Evolutionary conservation across 2,113 vertebrate genomes (phyloP).

Genomic region (Oryzias javanicus): DNA sequence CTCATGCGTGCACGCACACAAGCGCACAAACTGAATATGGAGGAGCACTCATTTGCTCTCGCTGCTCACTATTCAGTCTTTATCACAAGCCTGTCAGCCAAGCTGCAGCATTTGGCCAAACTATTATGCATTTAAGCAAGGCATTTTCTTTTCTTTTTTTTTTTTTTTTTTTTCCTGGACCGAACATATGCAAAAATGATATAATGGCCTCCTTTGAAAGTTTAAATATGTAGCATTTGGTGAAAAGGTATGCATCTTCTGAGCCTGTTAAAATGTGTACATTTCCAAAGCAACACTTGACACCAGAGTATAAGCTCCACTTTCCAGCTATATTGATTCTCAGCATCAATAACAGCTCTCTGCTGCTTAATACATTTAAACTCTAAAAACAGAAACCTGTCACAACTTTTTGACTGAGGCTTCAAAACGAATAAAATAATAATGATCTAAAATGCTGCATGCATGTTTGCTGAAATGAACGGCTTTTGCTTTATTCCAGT

Average conservation of each 20-base stretch:
- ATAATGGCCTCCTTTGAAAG: slow-evolving; percentile 3
- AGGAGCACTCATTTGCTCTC: slow-evolving; percentile 62
- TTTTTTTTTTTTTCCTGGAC: not conserved
- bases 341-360: slow-evolving; percentile 62
- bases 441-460: slow-evolving; percentile 19
- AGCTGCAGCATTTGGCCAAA: slow-evolving; percentile 43
- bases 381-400: slow-evolving; percentile 69
- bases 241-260: slow-evolving; percentile 16
- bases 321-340: slow-evolving; percentile 65
- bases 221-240: slow-evolving; percentile 1
- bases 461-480: slow-evolving; percentile 20
- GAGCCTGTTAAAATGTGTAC: slow-evolving; percentile 43
- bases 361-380: slow-evolving; percentile 64
- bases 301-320: slow-evolving; percentile 50
- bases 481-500: slow-evolving; percentile 44
- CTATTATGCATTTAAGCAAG: slow-evolving; percentile 19
- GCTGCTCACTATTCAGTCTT: slow-evolving; percentile 60
- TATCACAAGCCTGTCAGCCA: slow-evolving; percentile 67
- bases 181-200: slow-evolving; percentile 8
- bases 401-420: slow-evolving; percentile 58
- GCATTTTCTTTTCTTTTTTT: slow-evolving; percentile 3
- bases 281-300: slow-evolving; percentile 60
- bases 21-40: slow-evolving; percentile 66
- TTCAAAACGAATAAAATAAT: slow-evolving; percentile 51
- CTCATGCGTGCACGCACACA: slow-evolving; percentile 44